Evolutionary conservation across 2,888 invertebrate species (phyloP), one percentile per base, ranked within the genome.

Genomic region (Caenorhabditis sp.): DNA sequence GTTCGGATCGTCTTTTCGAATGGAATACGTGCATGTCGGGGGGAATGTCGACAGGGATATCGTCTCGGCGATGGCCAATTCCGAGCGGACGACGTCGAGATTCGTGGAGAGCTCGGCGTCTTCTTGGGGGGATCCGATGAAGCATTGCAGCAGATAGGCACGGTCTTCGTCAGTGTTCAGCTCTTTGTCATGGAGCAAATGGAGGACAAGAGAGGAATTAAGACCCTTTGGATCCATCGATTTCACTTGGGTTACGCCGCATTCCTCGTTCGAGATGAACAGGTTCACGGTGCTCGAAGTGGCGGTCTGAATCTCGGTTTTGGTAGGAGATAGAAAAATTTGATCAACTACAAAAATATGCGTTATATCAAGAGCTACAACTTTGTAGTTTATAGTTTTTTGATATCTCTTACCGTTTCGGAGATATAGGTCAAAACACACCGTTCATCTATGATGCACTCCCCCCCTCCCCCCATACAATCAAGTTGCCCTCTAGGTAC

Each of bases 1-100:
- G 26, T 90, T 84, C 8, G 87, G 88, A 2, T 85, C 80, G 40
- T 90, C 88, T 32, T 76, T 72, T n/a, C 90, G 60, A 47, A 90
- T 85, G 0, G 90, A 85, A 74, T 90, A 90, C 9, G 84, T 80
- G 67, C 90, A 90, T 8, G 80, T 86, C n/a, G 90, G 90, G 1
- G 90, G 90, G 1, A 88, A 65, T 8, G 87, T 82, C 6, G 83
- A 80, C n/a, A 90, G 72, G 0, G 87, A 88, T 18, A 90, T 88
- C 0, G 90, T 89, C 71, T 88, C 88, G 2, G 86, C 87, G 11
- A 87, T 86, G 5, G 80, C 85, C 47, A 86, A 58, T 50, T 85
- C 85, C 18, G 80, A 70, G 24, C 56, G 61, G 18, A 83, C 61
- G 4, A 90, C 85, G 35, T 90, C 87, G n/a, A 90, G 69, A 56